phyloP scores from a whole-genome alignment of 1,140 invertebrate genomes.

The Hylaeus anthracinus region DNA sequence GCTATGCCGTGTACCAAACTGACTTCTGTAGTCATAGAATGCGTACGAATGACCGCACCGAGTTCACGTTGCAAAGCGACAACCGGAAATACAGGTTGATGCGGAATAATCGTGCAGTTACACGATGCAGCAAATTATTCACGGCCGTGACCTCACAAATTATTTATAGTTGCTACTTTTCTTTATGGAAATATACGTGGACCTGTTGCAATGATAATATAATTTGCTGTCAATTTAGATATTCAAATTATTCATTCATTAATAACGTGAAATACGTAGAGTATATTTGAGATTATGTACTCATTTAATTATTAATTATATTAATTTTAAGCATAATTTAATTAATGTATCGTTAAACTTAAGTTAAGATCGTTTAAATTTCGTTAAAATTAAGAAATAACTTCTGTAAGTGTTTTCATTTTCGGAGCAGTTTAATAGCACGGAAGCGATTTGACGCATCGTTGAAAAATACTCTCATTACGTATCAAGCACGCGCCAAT shows the following conservation, averaged over 20 bases:
- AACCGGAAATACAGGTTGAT: conserved; percentile 47
- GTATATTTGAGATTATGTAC: no score
- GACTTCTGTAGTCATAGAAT: conserved; percentile 30
- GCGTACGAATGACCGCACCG: conserved; percentile 45
- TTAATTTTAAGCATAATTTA: no score
- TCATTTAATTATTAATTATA: no score
- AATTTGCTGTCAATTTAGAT: no score
- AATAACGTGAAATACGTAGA: no score
- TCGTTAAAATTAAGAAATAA: no score
- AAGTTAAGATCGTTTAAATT: no score
- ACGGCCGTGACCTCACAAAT: conserved; percentile 31
- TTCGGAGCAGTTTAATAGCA: no score
- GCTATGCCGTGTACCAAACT: conserved; percentile 46
- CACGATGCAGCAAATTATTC: conserved; percentile 33
- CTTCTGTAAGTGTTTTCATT: no score
- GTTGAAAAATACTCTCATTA: neutral
- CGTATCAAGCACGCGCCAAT: neutral
- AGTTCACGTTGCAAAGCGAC: conserved; percentile 40
- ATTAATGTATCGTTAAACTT: no score
- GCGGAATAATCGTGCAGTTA: conserved; percentile 21
- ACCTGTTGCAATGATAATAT: no score
- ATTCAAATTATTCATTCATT: no score
- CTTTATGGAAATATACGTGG: neutral
- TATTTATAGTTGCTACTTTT: conserved; percentile 1
- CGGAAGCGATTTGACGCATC: neutral